Conservation (phyloP, 2,888 invertebrate species). For the Atethmia centrago region DNA sequence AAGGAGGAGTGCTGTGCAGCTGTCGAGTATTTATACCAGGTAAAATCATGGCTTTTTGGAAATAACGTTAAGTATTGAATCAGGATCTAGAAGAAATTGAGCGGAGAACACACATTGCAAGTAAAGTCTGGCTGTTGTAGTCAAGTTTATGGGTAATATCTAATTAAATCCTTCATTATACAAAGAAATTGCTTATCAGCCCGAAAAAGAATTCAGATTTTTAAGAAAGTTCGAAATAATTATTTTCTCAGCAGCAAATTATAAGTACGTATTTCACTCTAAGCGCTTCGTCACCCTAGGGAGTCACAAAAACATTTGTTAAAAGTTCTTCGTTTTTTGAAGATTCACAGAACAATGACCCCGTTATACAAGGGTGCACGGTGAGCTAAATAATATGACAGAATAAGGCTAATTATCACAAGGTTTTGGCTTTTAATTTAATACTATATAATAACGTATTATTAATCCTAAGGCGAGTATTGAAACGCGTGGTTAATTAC, state of each 20-base stretch:
- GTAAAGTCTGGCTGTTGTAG: not conserved
- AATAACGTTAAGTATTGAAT: not conserved
- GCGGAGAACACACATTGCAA: not conserved
- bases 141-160: not conserved
- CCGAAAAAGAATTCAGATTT: not conserved
- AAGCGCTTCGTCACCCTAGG: conserved; percentile 13
- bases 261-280: conserved; percentile 38
- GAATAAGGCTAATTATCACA: conserved; percentile 6
- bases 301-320: conserved; percentile 44
- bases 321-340: conserved; percentile 46
- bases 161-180: not conserved
- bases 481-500: not conserved
- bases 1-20: not conserved
- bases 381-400: conserved; percentile 12
- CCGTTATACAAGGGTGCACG: conserved; percentile 15
- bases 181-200: not conserved
- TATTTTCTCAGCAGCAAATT: conserved; percentile 30
- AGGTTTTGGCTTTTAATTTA: conserved; percentile 1
- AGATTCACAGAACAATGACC: conserved; percentile 41
- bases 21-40: not conserved
- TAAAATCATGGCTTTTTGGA: not conserved
- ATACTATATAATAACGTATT: not conserved
- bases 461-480: not conserved
- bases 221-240: conserved; percentile 25
- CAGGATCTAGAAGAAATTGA: not conserved